These are phyloP conservation scores for Nephrotoma appendiculata DNA, from an alignment of 2,888 invertebrate genomes.

Conservation along the genomic window DNA sequence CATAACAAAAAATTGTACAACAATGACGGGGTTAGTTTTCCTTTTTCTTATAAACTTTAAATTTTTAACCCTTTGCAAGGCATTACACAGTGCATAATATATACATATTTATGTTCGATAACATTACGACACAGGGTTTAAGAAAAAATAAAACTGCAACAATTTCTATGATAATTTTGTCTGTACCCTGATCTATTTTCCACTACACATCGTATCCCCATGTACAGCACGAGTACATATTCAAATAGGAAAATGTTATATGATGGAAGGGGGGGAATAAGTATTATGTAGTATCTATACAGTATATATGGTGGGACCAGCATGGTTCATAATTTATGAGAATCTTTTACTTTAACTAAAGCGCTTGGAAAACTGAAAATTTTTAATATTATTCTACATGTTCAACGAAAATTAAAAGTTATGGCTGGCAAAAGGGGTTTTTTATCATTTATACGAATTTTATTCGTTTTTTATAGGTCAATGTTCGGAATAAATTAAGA, in stretches of 20 bases:
- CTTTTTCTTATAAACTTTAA: background rate
- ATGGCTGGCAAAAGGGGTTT: background rate
- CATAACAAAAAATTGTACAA: background rate
- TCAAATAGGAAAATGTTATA: background rate
- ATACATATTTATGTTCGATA: too few relatives aligned
- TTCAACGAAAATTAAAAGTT: background rate
- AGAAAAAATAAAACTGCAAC: background rate
- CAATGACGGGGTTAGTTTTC: background rate
- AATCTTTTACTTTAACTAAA: background rate
- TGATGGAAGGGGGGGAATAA: background rate
- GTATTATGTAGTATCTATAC: background rate
- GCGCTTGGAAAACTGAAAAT: background rate
- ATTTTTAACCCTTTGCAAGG: background rate
- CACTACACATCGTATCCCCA: background rate
- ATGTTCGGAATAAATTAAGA: background rate
- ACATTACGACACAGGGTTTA: background rate
- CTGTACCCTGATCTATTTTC: background rate
- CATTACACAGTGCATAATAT: background rate
- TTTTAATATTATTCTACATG: background rate
- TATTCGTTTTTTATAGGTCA: background rate
- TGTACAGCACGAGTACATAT: background rate
- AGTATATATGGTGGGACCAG: background rate
- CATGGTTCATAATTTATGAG: background rate
- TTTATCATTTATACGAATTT: background rate
- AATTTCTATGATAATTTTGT: background rate